phyloP scores from a whole-genome alignment of 2,888 invertebrate species.

The Rhagonycha fulva region DNA sequence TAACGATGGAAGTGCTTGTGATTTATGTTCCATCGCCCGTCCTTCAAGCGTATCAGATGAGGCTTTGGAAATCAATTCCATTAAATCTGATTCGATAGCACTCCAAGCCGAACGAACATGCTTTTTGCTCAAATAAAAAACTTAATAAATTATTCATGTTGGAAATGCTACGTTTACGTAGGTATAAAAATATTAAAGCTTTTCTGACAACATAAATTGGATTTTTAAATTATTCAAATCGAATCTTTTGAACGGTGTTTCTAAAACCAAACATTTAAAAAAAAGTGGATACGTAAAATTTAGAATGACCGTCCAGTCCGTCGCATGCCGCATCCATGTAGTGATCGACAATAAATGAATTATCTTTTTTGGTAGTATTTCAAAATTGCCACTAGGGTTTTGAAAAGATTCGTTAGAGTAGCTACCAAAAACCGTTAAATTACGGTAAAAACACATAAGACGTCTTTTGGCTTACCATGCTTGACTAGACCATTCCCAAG shows the following conservation, averaged over 20 bases:
- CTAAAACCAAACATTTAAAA: neutral
- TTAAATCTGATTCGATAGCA: slow-evolving; percentile 1
- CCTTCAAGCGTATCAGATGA: neutral
- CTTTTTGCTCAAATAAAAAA: neutral
- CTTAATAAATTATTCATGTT: neutral
- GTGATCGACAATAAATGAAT: too few species aligned
- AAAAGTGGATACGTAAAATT: too few species aligned
- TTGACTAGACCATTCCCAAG: too few species aligned
- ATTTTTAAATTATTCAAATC: neutral
- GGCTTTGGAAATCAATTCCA: neutral
- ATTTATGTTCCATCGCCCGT: neutral
- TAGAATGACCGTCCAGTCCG: too few species aligned
- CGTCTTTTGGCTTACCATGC: too few species aligned
- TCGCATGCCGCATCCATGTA: too few species aligned
- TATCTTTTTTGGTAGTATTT: too few species aligned
- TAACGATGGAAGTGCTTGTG: neutral
- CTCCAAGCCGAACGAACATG: neutral
- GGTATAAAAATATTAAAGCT: neutral
- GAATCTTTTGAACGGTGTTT: neutral
- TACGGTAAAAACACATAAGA: too few species aligned
- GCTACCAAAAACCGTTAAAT: too few species aligned
- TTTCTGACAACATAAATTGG: neutral
- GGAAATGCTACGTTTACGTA: neutral
- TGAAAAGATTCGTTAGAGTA: too few species aligned
- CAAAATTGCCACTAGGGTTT: too few species aligned